Percentiles rank a stretch among this genome's conserved stretches.
Evolutionary conservation across 1,140 invertebrate genomes (phyloP).

Genomic region (Drosophila novamexicana): DNA sequence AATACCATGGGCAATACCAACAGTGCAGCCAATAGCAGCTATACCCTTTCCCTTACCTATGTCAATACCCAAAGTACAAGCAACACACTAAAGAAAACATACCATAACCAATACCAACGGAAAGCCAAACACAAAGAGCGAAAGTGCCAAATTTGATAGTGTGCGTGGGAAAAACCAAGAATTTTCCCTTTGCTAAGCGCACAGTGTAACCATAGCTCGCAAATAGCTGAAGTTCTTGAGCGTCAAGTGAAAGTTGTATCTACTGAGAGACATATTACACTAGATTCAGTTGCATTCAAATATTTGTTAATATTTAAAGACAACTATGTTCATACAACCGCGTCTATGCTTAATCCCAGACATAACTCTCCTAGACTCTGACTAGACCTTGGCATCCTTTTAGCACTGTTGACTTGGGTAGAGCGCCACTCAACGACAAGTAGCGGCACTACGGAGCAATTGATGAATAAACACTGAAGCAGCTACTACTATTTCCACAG

Average conservation of each 20-base stretch:
- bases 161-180: conserved; percentile 63
- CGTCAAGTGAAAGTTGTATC: conserved; percentile 18
- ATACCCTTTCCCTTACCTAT: conserved; percentile 1
- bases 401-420: conserved; percentile 55
- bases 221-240: not conserved
- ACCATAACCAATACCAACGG: conserved; percentile 29
- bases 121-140: conserved; percentile 50
- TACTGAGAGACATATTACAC: conserved; percentile 13
- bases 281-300: not conserved
- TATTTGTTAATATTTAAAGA: not conserved
- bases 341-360: no score
- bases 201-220: conserved; percentile 10
- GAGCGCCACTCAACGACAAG: conserved; percentile 61
- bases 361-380: no score
- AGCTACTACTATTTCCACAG: conserved; percentile 21
- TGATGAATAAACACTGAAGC: conserved; percentile 27
- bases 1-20: conserved; percentile 3
- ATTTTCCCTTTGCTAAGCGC: conserved; percentile 12
- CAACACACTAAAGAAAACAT: conserved; percentile 5
- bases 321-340: not conserved
- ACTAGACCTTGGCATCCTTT: conserved; percentile 50
- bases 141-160: conserved; percentile 56
- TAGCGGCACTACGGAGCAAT: conserved; percentile 40
- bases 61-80: not conserved
- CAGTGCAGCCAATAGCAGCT: not conserved